Evolutionary conservation across 2,113 vertebrate species (phyloP).

Genomic region (Dendropsophus ebraccatus): DNA sequence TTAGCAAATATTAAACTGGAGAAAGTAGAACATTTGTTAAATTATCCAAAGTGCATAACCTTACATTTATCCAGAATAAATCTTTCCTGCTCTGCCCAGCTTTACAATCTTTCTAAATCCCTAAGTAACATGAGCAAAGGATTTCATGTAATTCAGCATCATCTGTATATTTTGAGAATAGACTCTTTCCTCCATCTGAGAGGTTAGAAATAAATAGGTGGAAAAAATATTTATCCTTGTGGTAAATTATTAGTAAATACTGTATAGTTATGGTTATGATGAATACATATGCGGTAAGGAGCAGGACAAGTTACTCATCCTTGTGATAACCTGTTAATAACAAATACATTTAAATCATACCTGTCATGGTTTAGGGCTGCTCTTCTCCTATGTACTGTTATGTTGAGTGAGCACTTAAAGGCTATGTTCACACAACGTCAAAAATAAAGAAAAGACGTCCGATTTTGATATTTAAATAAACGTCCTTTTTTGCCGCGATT

Average conservation of each 20-base stretch:
- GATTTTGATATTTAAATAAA: too few species aligned
- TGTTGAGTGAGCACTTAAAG: too few species aligned
- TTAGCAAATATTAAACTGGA: neutral
- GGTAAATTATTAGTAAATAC: neutral
- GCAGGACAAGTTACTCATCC: too few species aligned
- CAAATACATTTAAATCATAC: too few species aligned
- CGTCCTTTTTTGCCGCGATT: too few species aligned
- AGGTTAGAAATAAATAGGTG: neutral
- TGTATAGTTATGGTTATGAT: too few species aligned
- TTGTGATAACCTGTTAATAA: too few species aligned
- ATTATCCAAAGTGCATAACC: neutral
- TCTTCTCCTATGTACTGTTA: too few species aligned
- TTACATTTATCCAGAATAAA: conserved; percentile 6
- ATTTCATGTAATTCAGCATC: neutral
- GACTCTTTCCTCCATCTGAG: neutral
- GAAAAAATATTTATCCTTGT: neutral
- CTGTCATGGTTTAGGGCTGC: too few species aligned
- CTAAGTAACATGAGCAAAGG: neutral
- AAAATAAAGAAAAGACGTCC: too few species aligned
- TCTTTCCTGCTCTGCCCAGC: neutral
- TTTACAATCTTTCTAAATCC: neutral
- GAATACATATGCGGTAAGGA: too few species aligned
- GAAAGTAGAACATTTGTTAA: neutral
- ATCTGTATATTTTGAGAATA: neutral
- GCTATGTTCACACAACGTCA: too few species aligned